Percentiles rank a stretch among this genome's conserved stretches.
These are phyloP conservation scores for Pongo pygmaeus DNA, from an alignment of 2,113 vertebrate genomes.

Conservation along the genomic window DNA sequence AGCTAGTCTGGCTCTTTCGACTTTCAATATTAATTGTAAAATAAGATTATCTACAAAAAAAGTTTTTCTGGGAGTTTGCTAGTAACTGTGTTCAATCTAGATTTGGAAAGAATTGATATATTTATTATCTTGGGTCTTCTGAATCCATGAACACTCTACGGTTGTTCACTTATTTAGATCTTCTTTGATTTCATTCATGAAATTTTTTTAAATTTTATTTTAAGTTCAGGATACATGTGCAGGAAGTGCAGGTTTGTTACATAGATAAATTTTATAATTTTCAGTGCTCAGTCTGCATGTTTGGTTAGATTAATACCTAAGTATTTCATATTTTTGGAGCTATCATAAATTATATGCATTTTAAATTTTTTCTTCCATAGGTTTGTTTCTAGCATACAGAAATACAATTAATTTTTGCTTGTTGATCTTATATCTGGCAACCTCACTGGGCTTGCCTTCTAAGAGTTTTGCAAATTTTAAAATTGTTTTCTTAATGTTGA, in stretches of 20 bases:
- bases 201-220: background rate
- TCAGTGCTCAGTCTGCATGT: background rate
- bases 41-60: background rate
- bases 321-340: background rate
- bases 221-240: no score
- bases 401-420: background rate
- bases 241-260: no score
- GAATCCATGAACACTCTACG: no score
- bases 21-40: background rate
- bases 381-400: background rate
- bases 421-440: background rate
- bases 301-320: background rate
- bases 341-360: background rate
- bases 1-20: background rate
- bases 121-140: background rate
- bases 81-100: background rate
- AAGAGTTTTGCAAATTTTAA: background rate
- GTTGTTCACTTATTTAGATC: background rate
- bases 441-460: background rate
- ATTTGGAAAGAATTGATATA: background rate
- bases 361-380: background rate
- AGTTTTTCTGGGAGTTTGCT: background rate
- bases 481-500: background rate
- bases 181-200: background rate
- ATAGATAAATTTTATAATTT: background rate